Percentiles rank a stretch among this genome's conserved stretches.
phyloP scores from a whole-genome alignment of 2,113 vertebrate species.

The Carollia perspicillata region DNA sequence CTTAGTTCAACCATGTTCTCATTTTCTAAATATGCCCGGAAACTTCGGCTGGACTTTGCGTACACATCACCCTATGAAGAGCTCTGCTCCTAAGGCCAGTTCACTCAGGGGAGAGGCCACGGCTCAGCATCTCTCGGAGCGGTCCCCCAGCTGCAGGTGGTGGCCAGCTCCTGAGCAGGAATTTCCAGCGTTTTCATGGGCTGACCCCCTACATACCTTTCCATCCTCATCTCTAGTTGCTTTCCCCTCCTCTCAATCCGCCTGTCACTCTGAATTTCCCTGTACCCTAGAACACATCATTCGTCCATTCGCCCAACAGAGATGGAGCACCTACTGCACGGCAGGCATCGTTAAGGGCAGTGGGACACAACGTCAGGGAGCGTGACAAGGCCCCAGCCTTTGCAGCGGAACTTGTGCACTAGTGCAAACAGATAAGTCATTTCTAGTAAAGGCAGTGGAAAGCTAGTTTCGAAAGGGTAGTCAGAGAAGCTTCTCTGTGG shows the following conservation, averaged over 20 bases:
- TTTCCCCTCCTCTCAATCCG: neutral
- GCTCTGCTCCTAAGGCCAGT: neutral
- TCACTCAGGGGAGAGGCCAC: neutral
- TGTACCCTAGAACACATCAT: neutral
- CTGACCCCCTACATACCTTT: neutral
- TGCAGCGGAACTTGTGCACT: neutral
- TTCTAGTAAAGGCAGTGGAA: neutral
- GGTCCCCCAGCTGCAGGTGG: neutral
- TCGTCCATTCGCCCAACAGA: neutral
- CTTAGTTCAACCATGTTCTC: neutral
- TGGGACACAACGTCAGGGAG: neutral
- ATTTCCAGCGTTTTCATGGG: neutral
- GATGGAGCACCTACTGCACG: neutral
- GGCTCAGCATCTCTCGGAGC: neutral
- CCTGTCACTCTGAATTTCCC: conserved; percentile 7
- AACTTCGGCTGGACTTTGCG: neutral
- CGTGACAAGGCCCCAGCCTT: neutral
- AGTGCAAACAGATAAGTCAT: neutral
- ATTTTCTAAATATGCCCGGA: conserved; percentile 39
- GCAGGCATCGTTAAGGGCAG: neutral
- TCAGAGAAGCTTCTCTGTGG: neutral
- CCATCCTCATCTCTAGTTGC: neutral
- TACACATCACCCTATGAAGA: neutral
- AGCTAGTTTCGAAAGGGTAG: neutral
- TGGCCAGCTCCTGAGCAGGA: neutral